A percentile compares a stretch with the other conserved stretches of the same genome.
Conservation (phyloP, 2,888 invertebrate genomes). For the Aplocera efformata region DNA sequence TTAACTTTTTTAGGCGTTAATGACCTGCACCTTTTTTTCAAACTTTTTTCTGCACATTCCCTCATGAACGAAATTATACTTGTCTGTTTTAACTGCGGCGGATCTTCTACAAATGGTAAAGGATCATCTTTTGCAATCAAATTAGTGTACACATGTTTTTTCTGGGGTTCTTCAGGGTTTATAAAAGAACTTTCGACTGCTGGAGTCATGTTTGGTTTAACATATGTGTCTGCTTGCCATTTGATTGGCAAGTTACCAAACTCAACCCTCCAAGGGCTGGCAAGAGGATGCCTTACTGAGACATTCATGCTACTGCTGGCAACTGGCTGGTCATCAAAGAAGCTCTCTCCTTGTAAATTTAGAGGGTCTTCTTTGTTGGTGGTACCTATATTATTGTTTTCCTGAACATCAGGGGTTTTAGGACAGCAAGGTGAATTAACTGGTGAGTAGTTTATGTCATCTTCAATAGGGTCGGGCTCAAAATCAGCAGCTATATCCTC, state of each 20-base stretch:
- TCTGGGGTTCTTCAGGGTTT: conserved; percentile 52
- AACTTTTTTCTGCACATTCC: conserved; percentile 59
- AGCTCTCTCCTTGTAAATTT: conserved; percentile 59
- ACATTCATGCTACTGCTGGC: conserved; percentile 70
- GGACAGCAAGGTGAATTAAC: conserved; percentile 49
- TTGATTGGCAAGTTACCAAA: conserved; percentile 65
- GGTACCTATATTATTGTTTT: conserved; percentile 6
- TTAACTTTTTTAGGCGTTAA: conserved; percentile 49
- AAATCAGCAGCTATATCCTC: conserved; percentile 68
- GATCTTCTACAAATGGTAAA: conserved; percentile 41
- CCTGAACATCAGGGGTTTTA: conserved; percentile 19
- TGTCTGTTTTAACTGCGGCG: conserved; percentile 59
- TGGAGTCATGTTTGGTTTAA: conserved; percentile 75
- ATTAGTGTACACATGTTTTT: conserved; percentile 71
- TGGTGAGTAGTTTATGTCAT: conserved; percentile 64
- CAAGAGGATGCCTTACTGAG: conserved; percentile 53
- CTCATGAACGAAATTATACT: conserved; percentile 72
- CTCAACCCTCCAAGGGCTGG: conserved; percentile 73
- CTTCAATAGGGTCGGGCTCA: conserved; percentile 44
- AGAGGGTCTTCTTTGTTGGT: conserved; percentile 49
- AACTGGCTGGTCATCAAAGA: conserved; percentile 68
- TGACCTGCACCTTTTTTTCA: conserved; percentile 48
- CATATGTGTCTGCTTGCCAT: conserved; percentile 68
- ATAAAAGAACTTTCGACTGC: conserved; percentile 70
- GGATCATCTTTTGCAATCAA: conserved; percentile 44